Base-by-base conservation (phyloP, 2,888 invertebrate genomes). In the Heliconius cydno region DNA sequence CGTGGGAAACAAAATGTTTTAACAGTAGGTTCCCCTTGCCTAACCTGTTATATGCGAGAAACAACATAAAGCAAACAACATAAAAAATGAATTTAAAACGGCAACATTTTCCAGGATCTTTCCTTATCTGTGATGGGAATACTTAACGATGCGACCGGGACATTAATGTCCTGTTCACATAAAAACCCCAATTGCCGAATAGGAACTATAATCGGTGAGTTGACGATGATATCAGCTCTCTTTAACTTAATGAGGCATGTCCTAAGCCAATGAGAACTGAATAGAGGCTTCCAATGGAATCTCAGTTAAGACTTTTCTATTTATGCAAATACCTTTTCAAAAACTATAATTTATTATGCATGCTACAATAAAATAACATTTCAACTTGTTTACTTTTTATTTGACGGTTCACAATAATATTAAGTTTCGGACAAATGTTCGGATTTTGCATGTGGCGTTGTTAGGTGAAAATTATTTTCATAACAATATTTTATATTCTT, bases 91-190 rank as follows among this genome's bases (percentile, higher is more conserved):
- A 41, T 76, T n/a, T 83, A 81, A 85, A 84, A 75, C 46, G 4
- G 41, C 82, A 84, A 84, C 83, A 89, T 90, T 92, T 95, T 96
- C 85, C 96, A 97, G 97, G 98, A 98, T 90, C 96, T 98, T 85
- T 92, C 96, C 85, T 97, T 99, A 88, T 96, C 97, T 86, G 97
- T 99, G 88, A 97, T 97, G 95, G 99, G 98, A 85, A 96, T 99
- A 87, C 96, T 99, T 87, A 99, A 99, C 92, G 99, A 99, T 94
- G 98, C 99, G 80, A 98, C 98, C 63, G 99, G 99, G 84, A 98
- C 98, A 30, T 95, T 99, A 85, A 98, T 99, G 98, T 98, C 98
- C 22, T 98, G 98, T 93, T 98, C 98, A 80, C 97, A 97, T 96
- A 96, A 96, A 90, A 97, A 98, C 91, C 96, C 95, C 83, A 95